Evolutionary conservation across 2,113 vertebrate species (phyloP), one percentile per base, ranked within the genome.

Genomic region (Podilymbus podiceps): DNA sequence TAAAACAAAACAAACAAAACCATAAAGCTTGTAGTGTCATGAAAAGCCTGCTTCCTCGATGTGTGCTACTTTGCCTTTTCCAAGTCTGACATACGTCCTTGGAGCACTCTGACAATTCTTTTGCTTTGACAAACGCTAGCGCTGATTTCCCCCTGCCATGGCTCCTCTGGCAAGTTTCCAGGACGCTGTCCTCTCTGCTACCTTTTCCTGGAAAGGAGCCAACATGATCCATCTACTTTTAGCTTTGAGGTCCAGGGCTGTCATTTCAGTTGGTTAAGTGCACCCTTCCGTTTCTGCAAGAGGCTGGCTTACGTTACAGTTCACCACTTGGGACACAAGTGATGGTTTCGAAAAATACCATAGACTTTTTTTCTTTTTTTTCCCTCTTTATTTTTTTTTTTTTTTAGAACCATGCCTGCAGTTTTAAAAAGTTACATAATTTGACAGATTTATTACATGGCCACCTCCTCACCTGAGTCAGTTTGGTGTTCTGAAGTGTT

Each of bases 71-170:
- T 88, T 74, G 30, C 15, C 6, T 85, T 90, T 89, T 86, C 38
- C 17, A 62, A 46, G 27, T 30, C 58, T 56, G 47, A 30, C 40
- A 7, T 24, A 30, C 0, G 0, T 88, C 0, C 0, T 60, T 55
- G 52, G 78, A 75, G 27, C 25, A 18, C 44, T 64, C 44, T 64
- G 35, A 77, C 3, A 4, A 33, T 13, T 85, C n/a, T 49, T 9
- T 85, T 55, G 64, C 6, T 89, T 80, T 91, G 60, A 68, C 46
- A 88, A 73, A 69, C 9, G 2, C 20, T 31, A 49, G 35, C 12
- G 1, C n/a, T 67, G 52, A 42, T 81, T 62, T 56, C 49, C 12
- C 15, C 9, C 22, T 2, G 4, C 0, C 1, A 1, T 68, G 33
- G n/a, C 40, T 80, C 30, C 19, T 67, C 59, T 91, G 73, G n/a